phyloP scores from a whole-genome alignment of 2,113 vertebrate species.

The Hiodon alosoides region DNA sequence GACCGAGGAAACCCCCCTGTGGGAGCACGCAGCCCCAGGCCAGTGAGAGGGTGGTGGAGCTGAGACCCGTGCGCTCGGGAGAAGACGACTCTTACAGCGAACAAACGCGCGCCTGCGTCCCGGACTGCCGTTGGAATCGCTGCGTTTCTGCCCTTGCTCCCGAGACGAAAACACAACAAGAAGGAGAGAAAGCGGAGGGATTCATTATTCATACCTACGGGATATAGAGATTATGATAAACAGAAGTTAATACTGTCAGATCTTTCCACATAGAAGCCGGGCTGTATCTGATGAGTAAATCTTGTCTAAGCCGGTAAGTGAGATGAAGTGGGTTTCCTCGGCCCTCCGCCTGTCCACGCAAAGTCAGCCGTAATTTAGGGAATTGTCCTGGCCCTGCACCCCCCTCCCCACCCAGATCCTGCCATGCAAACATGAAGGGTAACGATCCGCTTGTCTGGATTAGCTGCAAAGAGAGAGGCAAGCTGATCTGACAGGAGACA shows the following conservation, averaged over 20 bases:
- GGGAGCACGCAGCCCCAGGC: neutral
- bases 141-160: constrained; percentile 12
- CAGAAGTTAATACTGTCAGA: constrained; percentile 63
- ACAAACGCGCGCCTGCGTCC: no score
- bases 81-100: neutral
- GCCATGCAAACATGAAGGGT: constrained; percentile 29
- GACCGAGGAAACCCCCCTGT: constrained; percentile 33
- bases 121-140: constrained; percentile 14
- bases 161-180: constrained; percentile 15
- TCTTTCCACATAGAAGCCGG: constrained; percentile 49
- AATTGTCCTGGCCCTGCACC: constrained; percentile 43
- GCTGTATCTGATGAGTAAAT: constrained; percentile 50
- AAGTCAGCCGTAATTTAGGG: constrained; percentile 40
- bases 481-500: constrained; percentile 34
- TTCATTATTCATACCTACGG: constrained; percentile 65
- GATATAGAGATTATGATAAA: constrained; percentile 68
- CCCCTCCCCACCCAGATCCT: constrained; percentile 38
- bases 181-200: constrained; percentile 29
- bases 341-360: constrained; percentile 4
- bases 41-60: neutral
- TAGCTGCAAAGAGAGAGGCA: constrained; percentile 20
- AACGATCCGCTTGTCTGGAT: constrained; percentile 43
- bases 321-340: constrained; percentile 48
- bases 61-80: neutral
- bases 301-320: constrained; percentile 54